Evolutionary conservation across 2,797 vertebrate genomes (phyloP), one percentile per base, ranked within the genome.

Genomic region (Xenentodon cancila): DNA sequence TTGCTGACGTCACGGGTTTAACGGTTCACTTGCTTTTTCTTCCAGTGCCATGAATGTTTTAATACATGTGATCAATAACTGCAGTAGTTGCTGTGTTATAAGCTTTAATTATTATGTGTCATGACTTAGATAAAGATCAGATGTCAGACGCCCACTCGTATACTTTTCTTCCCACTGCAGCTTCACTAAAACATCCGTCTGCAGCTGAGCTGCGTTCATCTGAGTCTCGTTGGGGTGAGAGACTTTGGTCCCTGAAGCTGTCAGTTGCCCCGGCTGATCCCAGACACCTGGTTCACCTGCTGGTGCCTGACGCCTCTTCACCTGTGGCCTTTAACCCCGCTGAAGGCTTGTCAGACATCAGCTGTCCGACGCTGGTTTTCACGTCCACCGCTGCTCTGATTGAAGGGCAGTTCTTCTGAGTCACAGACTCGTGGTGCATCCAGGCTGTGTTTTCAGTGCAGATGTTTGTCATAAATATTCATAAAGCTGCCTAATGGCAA

Each of bases 381-480:
- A 25, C 25, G 3, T 25, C 25, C 25, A 25, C 3, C 25, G 25
- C 25, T 5, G 5, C 25, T 32, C 32, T 32, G 32, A 32, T 32
- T 32, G 32, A 9, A 32, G 34, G 34, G 34, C 34, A 9, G 43
- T 54, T 61, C 20, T 0, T 47, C 52, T 45, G 40, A 50, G 46
- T 49, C 32, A 3, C 49, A 44, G 25, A 44, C 53, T 53, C 13
- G 11, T 12, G 65, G 19, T 59, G 25, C 63, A 50, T 56, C 55
- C 17, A 6, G 2, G 32, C 9, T 37, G 3, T 67, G 74, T 81
- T 84, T 67, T 60, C 68, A 7, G 52, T 84, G 77, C 86, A 90
- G 86, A 88, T 91, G 81, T 87, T 83, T 71, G 74, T 81, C 87
- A 91, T 91, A 79, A 88, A 91, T 92, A 90, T 91, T 89, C 86